Percentiles rank a stretch among this genome's conserved stretches.
Evolutionary conservation across 1,140 invertebrate genomes (phyloP).

Genomic region (Panagrolaimus sp.): DNA sequence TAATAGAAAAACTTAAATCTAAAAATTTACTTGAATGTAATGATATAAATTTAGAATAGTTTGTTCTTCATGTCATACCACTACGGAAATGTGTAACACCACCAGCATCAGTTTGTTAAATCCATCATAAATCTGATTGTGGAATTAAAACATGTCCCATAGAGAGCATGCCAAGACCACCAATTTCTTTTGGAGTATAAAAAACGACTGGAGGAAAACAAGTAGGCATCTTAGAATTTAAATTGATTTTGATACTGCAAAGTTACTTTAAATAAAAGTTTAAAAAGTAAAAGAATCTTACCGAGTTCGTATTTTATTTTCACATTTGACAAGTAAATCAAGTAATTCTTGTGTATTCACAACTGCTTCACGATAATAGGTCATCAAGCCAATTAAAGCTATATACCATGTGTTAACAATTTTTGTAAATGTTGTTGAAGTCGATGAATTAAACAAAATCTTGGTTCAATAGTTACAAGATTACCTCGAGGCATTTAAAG

Average conservation of each 20-base stretch:
- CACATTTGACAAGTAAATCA: slow-evolving; percentile 95
- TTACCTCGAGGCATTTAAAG: too few species aligned
- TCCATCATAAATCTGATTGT: slow-evolving; percentile 77
- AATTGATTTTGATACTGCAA: slow-evolving; percentile 85
- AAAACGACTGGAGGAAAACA: slow-evolving; percentile 98
- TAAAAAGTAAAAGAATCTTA: slow-evolving; percentile 24
- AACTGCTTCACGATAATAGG: slow-evolving; percentile 96
- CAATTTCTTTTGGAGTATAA: slow-evolving; percentile 82
- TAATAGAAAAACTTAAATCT: slow-evolving; percentile 5
- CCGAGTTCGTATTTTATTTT: slow-evolving; percentile 98
- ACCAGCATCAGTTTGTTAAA: slow-evolving; percentile 97
- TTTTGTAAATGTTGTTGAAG: slow-evolving; percentile 98
- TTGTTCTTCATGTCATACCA: slow-evolving; percentile 99
- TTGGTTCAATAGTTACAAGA: too few species aligned
- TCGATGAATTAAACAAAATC: too few species aligned
- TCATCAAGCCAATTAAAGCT: slow-evolving; percentile 96
- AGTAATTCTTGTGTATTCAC: slow-evolving; percentile 96
- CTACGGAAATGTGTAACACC: slow-evolving; percentile 99
- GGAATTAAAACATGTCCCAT: slow-evolving; percentile 99
- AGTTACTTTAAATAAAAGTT: background rate
- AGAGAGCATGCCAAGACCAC: slow-evolving; percentile 79
- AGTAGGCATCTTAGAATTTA: slow-evolving; percentile 99
- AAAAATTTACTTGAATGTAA: slow-evolving; percentile 56
- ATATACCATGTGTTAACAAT: slow-evolving; percentile 99
- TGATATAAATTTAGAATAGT: slow-evolving; percentile 99